Percentiles rank a stretch among this genome's conserved stretches.
phyloP scores from a whole-genome alignment of 2,797 vertebrate species.

The Hozukius guyotensis region DNA sequence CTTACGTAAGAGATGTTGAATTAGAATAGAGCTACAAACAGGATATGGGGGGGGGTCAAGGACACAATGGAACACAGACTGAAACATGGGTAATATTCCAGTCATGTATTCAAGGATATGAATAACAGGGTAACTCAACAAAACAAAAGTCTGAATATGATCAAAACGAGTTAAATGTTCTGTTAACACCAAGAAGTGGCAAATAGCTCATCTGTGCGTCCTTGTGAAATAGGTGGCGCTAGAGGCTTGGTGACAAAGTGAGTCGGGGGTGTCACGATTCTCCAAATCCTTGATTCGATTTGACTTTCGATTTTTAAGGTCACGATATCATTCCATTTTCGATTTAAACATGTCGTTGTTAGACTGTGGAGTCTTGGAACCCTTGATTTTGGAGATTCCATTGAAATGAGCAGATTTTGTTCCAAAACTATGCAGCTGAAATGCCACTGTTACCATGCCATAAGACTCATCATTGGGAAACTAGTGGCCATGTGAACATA shows the following conservation, averaged over 20 bases:
- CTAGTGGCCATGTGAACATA: background rate
- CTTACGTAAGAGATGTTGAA: background rate
- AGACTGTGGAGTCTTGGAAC: background rate
- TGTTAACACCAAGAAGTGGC: background rate
- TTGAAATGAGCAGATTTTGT: background rate
- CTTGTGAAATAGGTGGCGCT: background rate
- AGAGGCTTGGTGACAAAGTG: background rate
- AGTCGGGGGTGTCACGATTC: background rate
- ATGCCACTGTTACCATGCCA: background rate
- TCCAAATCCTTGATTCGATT: too few relatives aligned
- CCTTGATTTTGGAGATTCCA: background rate
- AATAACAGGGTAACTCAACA: background rate
- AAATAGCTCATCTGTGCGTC: background rate
- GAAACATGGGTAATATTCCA: background rate
- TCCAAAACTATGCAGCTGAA: background rate
- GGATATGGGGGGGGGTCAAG: background rate
- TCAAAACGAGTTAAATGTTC: background rate
- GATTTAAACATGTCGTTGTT: too few relatives aligned
- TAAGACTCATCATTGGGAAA: background rate
- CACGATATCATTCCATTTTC: too few relatives aligned
- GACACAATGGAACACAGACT: background rate
- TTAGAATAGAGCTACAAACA: background rate
- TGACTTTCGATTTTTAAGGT: too few relatives aligned
- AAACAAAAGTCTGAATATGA: background rate
- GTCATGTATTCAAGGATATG: background rate